Evolutionary conservation across 2,797 vertebrate species (phyloP).

Genomic region (Pipistrellus kuhlii): DNA sequence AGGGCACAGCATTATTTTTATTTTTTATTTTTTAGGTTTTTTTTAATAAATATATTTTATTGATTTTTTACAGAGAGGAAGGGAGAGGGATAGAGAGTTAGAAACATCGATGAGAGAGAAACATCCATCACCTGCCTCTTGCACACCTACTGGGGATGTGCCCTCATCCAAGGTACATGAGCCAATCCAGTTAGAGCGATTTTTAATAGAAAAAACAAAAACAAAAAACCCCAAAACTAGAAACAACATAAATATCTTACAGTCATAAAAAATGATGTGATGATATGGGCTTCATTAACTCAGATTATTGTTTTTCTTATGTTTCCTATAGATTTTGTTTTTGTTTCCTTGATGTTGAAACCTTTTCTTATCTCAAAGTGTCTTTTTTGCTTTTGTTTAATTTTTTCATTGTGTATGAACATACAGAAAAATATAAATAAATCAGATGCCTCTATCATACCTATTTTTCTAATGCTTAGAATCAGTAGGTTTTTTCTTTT

Average conservation of each 20-base stretch:
- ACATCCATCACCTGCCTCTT: too few relatives aligned
- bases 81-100: too few relatives aligned
- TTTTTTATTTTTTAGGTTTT: too few relatives aligned
- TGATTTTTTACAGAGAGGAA: too few relatives aligned
- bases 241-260: constrained; percentile 25
- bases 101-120: too few relatives aligned
- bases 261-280: constrained; percentile 19
- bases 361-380: background rate
- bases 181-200: background rate
- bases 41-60: too few relatives aligned
- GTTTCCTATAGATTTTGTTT: background rate
- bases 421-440: constrained; percentile 48
- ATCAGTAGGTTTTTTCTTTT: constrained; percentile 32
- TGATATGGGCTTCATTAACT: constrained; percentile 22
- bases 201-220: background rate
- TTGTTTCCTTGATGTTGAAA: constrained; percentile 41
- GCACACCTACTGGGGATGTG: too few relatives aligned
- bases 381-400: constrained; percentile 24
- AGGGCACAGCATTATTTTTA: background rate
- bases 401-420: constrained; percentile 40
- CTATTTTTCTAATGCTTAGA: constrained; percentile 57
- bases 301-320: constrained; percentile 45
- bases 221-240: background rate
- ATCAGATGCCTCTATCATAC: constrained; percentile 16
- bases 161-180: too few relatives aligned